A percentile compares a stretch with the other conserved stretches of the same genome.
phyloP scores from a whole-genome alignment of 2,113 vertebrate species.

The Perca schrenkii region DNA sequence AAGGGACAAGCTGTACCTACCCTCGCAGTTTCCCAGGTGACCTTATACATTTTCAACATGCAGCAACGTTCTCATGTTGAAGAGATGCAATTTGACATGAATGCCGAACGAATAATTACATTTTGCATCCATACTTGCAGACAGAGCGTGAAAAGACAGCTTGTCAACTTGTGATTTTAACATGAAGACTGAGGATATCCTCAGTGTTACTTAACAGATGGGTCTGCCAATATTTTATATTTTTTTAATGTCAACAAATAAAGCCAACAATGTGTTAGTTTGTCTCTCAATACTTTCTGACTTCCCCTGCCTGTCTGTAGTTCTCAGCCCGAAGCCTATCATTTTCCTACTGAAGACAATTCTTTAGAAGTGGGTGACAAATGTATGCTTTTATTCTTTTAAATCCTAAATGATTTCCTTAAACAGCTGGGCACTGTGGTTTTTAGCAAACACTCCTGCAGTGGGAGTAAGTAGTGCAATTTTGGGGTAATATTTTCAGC shows the following conservation, averaged over 20 bases:
- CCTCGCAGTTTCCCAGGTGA: slow-evolving; percentile 14
- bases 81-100: slow-evolving; percentile 11
- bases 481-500: neutral
- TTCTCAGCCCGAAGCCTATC: neutral
- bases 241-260: neutral
- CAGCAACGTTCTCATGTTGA: neutral
- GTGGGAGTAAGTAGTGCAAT: neutral
- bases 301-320: neutral
- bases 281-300: neutral
- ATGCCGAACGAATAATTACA: neutral
- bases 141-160: neutral
- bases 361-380: neutral
- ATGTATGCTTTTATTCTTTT: neutral
- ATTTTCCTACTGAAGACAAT: neutral
- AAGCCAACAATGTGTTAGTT: neutral
- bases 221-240: neutral
- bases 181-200: neutral
- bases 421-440: neutral
- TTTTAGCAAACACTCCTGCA: neutral
- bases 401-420: neutral
- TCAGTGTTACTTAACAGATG: neutral
- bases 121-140: neutral
- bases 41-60: slow-evolving; percentile 16
- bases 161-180: neutral
- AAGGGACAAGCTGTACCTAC: neutral